A percentile compares a stretch with the other conserved stretches of the same genome.
Conservation (phyloP, 30 jellyfish, hydroid and myxozoan species). For the Euphysa ruthae region DNA sequence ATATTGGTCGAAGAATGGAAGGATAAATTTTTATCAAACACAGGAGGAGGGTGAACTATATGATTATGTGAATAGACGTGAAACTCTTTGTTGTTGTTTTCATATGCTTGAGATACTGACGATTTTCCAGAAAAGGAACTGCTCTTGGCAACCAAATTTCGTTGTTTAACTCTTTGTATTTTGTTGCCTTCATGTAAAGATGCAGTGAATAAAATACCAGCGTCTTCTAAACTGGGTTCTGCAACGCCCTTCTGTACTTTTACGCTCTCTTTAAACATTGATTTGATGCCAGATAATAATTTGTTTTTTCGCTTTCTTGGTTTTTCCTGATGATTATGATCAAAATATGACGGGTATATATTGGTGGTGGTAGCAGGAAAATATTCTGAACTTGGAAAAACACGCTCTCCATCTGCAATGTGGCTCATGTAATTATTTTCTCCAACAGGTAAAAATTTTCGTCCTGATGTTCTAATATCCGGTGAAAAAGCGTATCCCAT, state of each 20-base stretch:
- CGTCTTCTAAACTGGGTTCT: conserved; percentile 14
- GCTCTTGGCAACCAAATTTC: conserved; percentile 15
- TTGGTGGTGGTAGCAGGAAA: conserved; percentile 27
- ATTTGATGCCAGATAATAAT: conserved; percentile 23
- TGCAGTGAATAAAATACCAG: conserved; percentile 20
- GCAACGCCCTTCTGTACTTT: conserved; percentile 12
- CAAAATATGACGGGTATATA: not conserved
- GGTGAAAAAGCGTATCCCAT: conserved; percentile 39
- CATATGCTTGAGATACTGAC: not conserved
- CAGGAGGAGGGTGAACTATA: not conserved
- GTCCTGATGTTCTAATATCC: conserved; percentile 17
- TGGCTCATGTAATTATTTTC: not conserved
- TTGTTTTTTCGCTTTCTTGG: conserved; percentile 31
- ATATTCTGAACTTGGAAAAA: not conserved
- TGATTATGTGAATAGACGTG: conserved; percentile 16
- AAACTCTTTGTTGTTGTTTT: conserved; percentile 5
- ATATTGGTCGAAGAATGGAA: no score
- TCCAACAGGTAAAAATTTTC: conserved; percentile 1
- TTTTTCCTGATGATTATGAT: not conserved
- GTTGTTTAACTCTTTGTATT: not conserved
- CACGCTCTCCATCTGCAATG: not conserved
- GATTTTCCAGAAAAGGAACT: conserved; percentile 9
- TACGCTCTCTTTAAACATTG: conserved; percentile 31
- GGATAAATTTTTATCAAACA: no score
- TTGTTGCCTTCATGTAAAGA: conserved; percentile 27